Base-by-base conservation (phyloP, 2,888 invertebrate species). In the Dynastes grantii region DNA sequence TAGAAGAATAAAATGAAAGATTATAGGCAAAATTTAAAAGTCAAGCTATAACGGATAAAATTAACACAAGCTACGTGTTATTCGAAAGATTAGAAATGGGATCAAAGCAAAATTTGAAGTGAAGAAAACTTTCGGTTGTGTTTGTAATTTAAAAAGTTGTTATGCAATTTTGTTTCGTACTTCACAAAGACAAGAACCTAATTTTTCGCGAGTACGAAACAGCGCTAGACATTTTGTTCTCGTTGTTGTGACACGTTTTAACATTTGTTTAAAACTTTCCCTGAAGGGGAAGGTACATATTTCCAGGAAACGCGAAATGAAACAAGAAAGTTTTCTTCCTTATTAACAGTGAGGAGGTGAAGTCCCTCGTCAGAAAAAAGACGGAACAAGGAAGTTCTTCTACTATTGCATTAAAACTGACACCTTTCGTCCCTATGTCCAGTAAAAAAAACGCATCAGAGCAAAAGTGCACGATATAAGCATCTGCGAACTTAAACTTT, bases 151-250 rank as follows among this genome's bases (percentile, higher is more conserved):
- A 8, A 16, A 55, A 55, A 2, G 22, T 6, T 16, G 5, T 55
- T 55, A 0, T 0, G 1, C 3, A 55, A 55, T 16, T 55, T 55
- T 55, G 16, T 55, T 16, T 55, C 55, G 16, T 16, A 6, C 22
- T 22, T 22, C 4, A 6, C 55, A 16, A 8, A 55, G 55, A 55
- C 55, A 55, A n/a, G 55, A 55, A 16, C 22, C 55, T 55, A 55
- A 55, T 55, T 55, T 55, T 55, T 55, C 55, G 55, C 6, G n/a
- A 55, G 55, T 55, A 16, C 6, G 55, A 55, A 55, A 55, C 55
- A 55, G 2, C 8, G 22, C 16, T 22, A 16, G 4, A 55, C 55
- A 55, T 16, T 55, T 55, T 55, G 8, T 55, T 55, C 55, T 55
- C 22, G 55, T 55, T 55, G 55, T 55, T 22, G 55, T 55, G 55